Conservation (phyloP, 2,888 invertebrate genomes). For the Dryadula phaetusa region DNA sequence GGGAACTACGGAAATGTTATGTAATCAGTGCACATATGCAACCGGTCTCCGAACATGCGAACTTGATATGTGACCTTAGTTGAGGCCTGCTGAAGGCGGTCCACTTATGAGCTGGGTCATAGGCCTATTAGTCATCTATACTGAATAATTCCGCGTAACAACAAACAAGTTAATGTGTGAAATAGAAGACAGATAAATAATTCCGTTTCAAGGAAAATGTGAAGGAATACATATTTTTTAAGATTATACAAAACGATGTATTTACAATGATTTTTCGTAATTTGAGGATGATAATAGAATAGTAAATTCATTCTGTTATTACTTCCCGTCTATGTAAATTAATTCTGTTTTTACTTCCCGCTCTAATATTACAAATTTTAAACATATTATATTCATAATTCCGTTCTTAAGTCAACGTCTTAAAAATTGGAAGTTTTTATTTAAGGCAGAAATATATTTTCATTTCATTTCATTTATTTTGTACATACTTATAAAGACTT, state of each 20-base stretch:
- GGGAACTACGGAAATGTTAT: constrained; percentile 50
- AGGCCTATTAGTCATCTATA: constrained; percentile 55
- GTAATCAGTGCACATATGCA: constrained; percentile 49
- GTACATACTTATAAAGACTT: background rate
- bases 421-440: too few species aligned
- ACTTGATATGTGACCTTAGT: constrained; percentile 78
- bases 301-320: too few species aligned
- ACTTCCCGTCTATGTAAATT: too few species aligned
- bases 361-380: too few species aligned
- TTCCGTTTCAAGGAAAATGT: background rate
- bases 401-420: too few species aligned
- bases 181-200: too few species aligned
- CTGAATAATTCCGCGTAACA: constrained; percentile 31
- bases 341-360: too few species aligned
- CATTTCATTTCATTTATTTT: background rate
- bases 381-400: too few species aligned
- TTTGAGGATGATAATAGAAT: too few species aligned
- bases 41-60: constrained; percentile 64
- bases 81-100: constrained; percentile 60
- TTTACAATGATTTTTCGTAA: too few species aligned
- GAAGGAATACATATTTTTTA: background rate
- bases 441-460: too few species aligned
- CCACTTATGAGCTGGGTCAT: constrained; percentile 59
- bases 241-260: background rate
- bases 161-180: background rate